Evolutionary conservation across 2,113 vertebrate genomes (phyloP).

Genomic region (Microtus richardsoni): DNA sequence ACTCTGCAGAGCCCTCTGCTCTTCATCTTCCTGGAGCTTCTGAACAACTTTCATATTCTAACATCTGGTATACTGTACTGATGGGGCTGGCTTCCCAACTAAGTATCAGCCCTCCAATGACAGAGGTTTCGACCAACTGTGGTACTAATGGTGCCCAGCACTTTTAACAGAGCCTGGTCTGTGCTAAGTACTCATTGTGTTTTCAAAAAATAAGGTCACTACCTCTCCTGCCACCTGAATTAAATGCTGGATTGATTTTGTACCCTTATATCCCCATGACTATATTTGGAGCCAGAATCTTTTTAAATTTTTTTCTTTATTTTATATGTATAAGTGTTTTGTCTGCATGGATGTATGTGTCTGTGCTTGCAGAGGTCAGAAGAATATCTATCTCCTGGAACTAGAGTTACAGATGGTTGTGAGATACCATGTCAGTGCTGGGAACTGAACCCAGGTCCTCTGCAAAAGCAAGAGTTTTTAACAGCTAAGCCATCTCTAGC

Average conservation of each 20-base stretch:
- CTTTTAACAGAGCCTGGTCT: neutral
- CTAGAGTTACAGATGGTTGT: neutral
- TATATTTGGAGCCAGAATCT: neutral
- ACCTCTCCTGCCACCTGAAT: neutral
- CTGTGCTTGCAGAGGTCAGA: neutral
- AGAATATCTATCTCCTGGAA: neutral
- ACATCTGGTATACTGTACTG: neutral
- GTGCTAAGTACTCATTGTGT: neutral
- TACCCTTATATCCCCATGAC: neutral
- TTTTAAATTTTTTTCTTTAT: neutral
- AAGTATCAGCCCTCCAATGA: neutral
- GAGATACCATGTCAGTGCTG: neutral
- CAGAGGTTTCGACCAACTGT: neutral
- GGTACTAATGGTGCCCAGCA: neutral
- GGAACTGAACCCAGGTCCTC: neutral
- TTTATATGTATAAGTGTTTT: neutral
- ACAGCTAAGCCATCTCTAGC: neutral
- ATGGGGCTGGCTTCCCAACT: neutral
- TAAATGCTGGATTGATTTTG: neutral
- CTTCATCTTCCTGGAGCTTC: neutral
- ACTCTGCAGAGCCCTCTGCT: neutral
- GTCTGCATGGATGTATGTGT: neutral
- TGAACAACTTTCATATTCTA: neutral
- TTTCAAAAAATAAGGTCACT: accelerated
- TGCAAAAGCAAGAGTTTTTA: neutral